Conservation (phyloP, 2,797 vertebrate species). For the Pipistrellus nathusii region DNA sequence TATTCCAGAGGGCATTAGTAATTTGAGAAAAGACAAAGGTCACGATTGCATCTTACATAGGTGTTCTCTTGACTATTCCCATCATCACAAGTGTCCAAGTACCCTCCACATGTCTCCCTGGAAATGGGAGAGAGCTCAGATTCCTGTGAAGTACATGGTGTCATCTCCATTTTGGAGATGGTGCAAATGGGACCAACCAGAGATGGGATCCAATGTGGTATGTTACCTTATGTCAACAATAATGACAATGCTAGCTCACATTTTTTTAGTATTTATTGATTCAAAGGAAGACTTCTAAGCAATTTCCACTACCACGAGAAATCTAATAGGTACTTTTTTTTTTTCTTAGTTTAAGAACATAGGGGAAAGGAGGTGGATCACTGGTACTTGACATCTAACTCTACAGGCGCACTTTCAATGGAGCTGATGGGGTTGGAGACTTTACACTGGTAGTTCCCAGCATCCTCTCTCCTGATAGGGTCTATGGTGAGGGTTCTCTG, state of each 20-base stretch:
- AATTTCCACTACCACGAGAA: neutral
- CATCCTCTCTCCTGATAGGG: neutral
- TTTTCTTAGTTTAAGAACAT: neutral
- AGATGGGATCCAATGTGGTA: neutral
- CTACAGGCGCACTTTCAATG: neutral
- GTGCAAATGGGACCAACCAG: neutral
- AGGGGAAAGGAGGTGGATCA: neutral
- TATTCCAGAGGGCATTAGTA: no score
- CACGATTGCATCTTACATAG: no score
- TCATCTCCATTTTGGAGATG: neutral
- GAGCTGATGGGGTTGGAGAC: neutral
- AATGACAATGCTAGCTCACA: no score
- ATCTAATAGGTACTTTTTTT: neutral
- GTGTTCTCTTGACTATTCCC: neutral
- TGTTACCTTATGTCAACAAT: no score
- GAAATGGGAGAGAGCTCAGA: neutral
- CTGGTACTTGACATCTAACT: neutral
- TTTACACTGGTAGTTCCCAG: conserved; percentile 40
- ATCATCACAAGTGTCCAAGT: neutral
- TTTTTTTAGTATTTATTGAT: no score
- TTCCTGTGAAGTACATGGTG: neutral
- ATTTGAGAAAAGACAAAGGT: neutral
- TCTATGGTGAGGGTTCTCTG: neutral
- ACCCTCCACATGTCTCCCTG: neutral
- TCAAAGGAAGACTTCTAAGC: no score